These are phyloP conservation scores for Athene noctua DNA, from an alignment of 2,113 vertebrate genomes.

Conservation along the genomic window DNA sequence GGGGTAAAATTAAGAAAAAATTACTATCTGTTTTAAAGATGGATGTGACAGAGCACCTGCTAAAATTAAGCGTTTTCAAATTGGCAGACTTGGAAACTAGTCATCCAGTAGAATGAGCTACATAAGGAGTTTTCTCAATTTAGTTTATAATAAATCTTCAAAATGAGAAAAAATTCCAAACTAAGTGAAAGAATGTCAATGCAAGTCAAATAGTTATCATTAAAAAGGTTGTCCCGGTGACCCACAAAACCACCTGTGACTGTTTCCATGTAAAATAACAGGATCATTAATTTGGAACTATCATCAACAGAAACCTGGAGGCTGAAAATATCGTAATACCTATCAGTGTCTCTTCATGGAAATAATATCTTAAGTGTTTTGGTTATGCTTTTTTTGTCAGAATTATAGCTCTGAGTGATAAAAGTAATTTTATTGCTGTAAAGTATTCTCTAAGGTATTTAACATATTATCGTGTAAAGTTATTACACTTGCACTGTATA, in stretches of 20 bases:
- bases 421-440: neutral
- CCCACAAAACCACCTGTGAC: neutral
- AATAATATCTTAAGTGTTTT: neutral
- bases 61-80: slow-evolving; percentile 20
- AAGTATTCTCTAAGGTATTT: neutral
- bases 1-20: slow-evolving; percentile 11
- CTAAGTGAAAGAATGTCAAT: neutral
- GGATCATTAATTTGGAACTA: neutral
- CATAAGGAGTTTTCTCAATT: neutral
- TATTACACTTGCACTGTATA: neutral
- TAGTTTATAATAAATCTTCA: neutral
- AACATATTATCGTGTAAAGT: neutral
- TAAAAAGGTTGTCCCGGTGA: neutral
- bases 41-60: neutral
- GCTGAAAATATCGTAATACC: neutral
- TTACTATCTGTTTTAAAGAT: neutral
- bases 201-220: neutral
- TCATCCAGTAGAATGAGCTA: neutral
- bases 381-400: neutral
- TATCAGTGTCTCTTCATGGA: neutral
- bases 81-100: neutral
- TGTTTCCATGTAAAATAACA: neutral
- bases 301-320: neutral
- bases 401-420: neutral
- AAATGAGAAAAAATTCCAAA: neutral